phyloP scores from a whole-genome alignment of 2,888 invertebrate species.

The Apamea monoglypha region DNA sequence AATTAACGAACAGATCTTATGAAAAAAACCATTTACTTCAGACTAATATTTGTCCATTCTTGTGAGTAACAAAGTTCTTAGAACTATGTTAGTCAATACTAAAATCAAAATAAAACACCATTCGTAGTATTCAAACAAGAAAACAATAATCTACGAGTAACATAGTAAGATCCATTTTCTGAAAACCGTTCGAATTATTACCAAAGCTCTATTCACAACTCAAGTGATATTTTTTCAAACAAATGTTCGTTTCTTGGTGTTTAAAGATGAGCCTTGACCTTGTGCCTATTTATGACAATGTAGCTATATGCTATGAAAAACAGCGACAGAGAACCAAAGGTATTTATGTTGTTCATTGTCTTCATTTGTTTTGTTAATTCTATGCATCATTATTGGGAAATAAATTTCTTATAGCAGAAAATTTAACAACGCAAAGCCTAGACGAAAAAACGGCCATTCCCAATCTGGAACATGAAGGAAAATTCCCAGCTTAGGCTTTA shows the following conservation, averaged over 20 bases:
- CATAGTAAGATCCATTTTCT: neutral
- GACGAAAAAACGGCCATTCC: neutral
- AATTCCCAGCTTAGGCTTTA: neutral
- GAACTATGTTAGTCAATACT: too few species aligned
- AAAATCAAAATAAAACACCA: too few species aligned
- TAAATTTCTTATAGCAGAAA: neutral
- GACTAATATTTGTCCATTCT: too few species aligned
- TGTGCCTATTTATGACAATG: neutral
- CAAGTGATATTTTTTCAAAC: neutral
- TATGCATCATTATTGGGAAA: constrained; percentile 33
- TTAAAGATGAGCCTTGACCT: neutral
- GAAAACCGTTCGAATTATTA: neutral
- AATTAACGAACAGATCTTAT: too few species aligned
- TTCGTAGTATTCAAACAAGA: too few species aligned
- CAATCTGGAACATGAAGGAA: neutral
- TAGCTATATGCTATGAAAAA: constrained; percentile 14
- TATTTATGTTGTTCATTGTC: constrained; percentile 30
- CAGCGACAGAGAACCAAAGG: neutral
- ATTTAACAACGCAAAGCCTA: neutral
- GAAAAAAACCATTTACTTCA: too few species aligned
- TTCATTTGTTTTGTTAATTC: constrained; percentile 5
- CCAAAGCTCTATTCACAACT: neutral
- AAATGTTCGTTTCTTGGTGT: neutral
- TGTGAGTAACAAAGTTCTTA: too few species aligned
- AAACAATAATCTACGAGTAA: neutral